Evolutionary conservation across 2,113 vertebrate species (phyloP).

Genomic region (Clinocottus analis): DNA sequence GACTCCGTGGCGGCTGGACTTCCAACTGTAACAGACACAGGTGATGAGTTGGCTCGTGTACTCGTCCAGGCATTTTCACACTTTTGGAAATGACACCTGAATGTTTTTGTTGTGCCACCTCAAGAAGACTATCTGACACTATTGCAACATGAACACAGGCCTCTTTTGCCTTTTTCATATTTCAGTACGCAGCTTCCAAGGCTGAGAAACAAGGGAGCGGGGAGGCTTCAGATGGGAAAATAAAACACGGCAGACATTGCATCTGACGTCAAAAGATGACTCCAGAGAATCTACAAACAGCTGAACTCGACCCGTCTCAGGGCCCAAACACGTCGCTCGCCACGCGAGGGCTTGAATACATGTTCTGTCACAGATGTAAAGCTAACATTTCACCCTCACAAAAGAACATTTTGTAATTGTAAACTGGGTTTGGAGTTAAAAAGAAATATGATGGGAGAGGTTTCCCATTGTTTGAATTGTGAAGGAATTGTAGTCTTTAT

Average conservation of each 20-base stretch:
- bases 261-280: slow-evolving; percentile 34
- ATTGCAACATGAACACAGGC: neutral
- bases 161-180: slow-evolving; percentile 6
- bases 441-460: neutral
- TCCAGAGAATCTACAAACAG: slow-evolving; percentile 1
- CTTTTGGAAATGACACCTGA: slow-evolving; percentile 61
- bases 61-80: slow-evolving; percentile 9
- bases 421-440: neutral
- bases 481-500: slow-evolving; percentile 44
- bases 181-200: neutral
- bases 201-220: neutral
- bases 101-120: slow-evolving; percentile 55
- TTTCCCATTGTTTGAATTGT: slow-evolving; percentile 32
- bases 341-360: neutral
- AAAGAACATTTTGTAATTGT: slow-evolving; percentile 1
- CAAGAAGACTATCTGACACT: neutral
- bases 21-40: neutral
- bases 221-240: neutral
- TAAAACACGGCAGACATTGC: neutral
- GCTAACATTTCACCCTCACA: neutral
- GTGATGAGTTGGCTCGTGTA: neutral
- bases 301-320: slow-evolving; percentile 21
- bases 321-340: slow-evolving; percentile 10
- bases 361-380: slow-evolving; percentile 12
- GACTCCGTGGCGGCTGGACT: neutral